Evolutionary conservation across 2,888 invertebrate genomes (phyloP), one percentile per base, ranked within the genome.

Genomic region (Melinopterus prodromus): DNA sequence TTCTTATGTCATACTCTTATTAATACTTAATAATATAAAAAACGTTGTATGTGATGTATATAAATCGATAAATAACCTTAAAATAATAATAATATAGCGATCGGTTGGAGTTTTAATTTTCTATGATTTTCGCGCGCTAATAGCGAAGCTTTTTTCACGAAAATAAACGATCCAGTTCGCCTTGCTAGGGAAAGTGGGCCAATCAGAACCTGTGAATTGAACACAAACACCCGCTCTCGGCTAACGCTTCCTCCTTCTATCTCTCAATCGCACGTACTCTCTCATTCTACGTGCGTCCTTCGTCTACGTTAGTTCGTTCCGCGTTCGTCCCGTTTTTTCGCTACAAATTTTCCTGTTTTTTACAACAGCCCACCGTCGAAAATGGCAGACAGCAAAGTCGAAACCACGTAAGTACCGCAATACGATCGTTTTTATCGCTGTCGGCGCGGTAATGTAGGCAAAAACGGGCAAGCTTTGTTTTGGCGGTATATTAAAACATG

Each of bases 381-480:
- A 80, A 94, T 94, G 94, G 93, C 93, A 90, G 93, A 93, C 90
- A 89, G 89, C 82, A 89, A 86, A 83, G 90, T 92, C 83, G 92
- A 93, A 88, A 92, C 91, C 88, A 92, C 92, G 94, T 93, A 91
- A 93, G 93, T 93, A 87, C 77, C 38, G 26, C 16, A 70, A 70
- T 75, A 78, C 79, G 70, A 69, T 15, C 35, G 79, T 70, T n/a
- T 16, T 80, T 76, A 71, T 37, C 53, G 12, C 82, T 84, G 85
- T 82, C 82, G 78, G 80, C 15, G 77, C 84, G 82, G 76, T 69
- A 78, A 78, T 80, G 77, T 79, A 36, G 79, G 53, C 70, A 69
- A 38, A 82, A 82, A 84, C 78, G 80, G 76, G n/a, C 36, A 53
- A 81, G 82, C 85, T 85, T 86, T 86, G 86, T 88, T 89, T 89